Percentiles rank a stretch among this genome's conserved stretches.
Evolutionary conservation across 1,140 invertebrate species (phyloP).

Genomic region (Leptonema lineaticorne): DNA sequence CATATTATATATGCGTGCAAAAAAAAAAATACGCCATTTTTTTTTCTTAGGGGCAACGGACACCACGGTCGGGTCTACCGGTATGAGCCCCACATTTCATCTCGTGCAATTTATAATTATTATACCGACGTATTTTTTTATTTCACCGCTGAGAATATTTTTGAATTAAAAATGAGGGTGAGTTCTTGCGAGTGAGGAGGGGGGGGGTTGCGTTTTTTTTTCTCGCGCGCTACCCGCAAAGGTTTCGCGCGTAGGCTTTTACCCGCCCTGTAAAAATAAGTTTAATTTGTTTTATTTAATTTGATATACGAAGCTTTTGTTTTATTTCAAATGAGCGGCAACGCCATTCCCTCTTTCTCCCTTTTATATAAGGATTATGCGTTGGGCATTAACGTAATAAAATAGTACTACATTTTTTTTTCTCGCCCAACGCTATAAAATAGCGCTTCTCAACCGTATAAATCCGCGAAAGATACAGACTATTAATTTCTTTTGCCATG

Average conservation of each 20-base stretch:
- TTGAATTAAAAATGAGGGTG: slow-evolving; percentile 39
- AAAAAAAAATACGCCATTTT: not conserved
- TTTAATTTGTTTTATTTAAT: slow-evolving; percentile 38
- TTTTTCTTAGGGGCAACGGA: not conserved
- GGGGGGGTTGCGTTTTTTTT: slow-evolving; percentile 31
- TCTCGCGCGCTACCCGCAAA: slow-evolving; percentile 27
- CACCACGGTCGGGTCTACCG: not conserved
- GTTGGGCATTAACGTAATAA: not conserved
- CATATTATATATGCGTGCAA: no score
- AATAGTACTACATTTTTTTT: not conserved
- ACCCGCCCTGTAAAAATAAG: slow-evolving; percentile 28
- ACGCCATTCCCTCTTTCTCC: not conserved
- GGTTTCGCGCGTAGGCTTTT: slow-evolving; percentile 25
- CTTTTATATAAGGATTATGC: slow-evolving; percentile 2
- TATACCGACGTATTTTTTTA: slow-evolving; percentile 38
- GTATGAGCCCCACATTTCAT: slow-evolving; percentile 34
- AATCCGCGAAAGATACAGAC: no score
- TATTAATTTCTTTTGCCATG: no score
- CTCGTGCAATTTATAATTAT: slow-evolving; percentile 37
- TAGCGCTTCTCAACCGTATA: no score
- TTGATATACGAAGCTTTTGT: slow-evolving; percentile 32
- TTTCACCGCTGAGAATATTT: slow-evolving; percentile 42
- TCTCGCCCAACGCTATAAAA: no score
- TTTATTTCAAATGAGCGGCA: slow-evolving; percentile 23
- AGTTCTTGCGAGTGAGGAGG: no score